Evolutionary conservation across 23 tunicate genomes (phyloP).

Genomic region (Phallusia fumigata): DNA sequence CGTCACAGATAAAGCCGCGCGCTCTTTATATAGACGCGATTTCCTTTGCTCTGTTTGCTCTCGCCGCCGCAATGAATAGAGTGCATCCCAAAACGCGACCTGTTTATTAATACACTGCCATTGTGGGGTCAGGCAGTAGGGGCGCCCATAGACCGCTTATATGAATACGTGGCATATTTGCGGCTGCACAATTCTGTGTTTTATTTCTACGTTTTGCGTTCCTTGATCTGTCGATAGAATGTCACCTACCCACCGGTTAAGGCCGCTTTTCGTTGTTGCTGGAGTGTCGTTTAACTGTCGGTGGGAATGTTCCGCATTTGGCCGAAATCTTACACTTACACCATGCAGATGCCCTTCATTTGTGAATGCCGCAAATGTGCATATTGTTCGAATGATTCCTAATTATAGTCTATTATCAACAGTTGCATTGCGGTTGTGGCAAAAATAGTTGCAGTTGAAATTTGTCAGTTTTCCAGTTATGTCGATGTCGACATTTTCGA

Average conservation of each 20-base stretch:
- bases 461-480: too few species aligned
- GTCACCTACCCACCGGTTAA: not conserved
- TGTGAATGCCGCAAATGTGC: too few species aligned
- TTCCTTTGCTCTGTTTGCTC: not conserved
- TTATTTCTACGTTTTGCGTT: not conserved
- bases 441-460: too few species aligned
- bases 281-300: too few species aligned
- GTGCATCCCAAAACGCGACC: not conserved
- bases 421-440: too few species aligned
- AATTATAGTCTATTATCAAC: too few species aligned
- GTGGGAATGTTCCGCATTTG: too few species aligned
- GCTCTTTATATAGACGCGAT: not conserved
- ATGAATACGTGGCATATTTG: not conserved
- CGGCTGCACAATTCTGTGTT: not conserved
- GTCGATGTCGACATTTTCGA: too few species aligned
- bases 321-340: too few species aligned
- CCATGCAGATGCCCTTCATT: too few species aligned
- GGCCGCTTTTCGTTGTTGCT: too few species aligned
- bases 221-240: not conserved
- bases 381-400: too few species aligned
- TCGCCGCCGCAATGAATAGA: not conserved
- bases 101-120: not conserved
- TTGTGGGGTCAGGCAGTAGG: not conserved
- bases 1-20: constrained; percentile 1
- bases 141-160: not conserved